Percentiles rank a stretch among this genome's conserved stretches.
phyloP scores from a whole-genome alignment of 1,140 invertebrate species.

The Zaprionus taronus region DNA sequence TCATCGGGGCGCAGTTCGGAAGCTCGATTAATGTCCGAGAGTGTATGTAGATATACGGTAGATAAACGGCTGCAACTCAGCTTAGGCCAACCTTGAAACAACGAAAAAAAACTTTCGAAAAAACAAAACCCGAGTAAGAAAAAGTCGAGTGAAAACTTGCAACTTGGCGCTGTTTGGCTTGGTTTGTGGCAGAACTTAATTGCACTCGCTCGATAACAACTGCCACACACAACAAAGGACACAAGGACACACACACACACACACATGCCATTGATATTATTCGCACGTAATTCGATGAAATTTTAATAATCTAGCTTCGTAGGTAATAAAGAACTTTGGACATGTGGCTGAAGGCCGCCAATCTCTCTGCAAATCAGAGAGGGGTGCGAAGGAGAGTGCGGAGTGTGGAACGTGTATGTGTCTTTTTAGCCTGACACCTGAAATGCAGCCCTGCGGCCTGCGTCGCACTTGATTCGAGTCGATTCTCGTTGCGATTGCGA shows the following conservation, averaged over 20 bases:
- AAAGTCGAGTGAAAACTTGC: constrained; percentile 14
- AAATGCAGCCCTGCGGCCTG: not conserved
- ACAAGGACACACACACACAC: not conserved
- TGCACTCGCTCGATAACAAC: constrained; percentile 6
- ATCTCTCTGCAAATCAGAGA: not conserved
- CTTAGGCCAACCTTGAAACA: not conserved
- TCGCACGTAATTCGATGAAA: constrained; percentile 74
- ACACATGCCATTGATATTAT: constrained; percentile 51
- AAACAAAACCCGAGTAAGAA: not conserved
- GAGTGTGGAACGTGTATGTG: not conserved
- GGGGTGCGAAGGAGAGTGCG: not conserved
- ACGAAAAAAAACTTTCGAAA: not conserved
- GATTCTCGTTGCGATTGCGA: not conserved
- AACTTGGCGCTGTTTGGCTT: not conserved
- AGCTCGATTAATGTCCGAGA: constrained; percentile 30
- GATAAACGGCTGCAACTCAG: not conserved
- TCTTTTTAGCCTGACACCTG: not conserved
- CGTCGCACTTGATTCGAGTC: not conserved
- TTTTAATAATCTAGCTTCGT: constrained; percentile 73
- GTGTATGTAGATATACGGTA: not conserved
- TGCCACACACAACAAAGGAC: not conserved
- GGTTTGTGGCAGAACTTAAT: constrained; percentile 7
- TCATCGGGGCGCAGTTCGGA: constrained; percentile 31
- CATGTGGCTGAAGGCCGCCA: constrained; percentile 54
- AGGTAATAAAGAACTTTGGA: constrained; percentile 74